phyloP scores from a whole-genome alignment of 2,113 vertebrate species.

The Gavia stellata region DNA sequence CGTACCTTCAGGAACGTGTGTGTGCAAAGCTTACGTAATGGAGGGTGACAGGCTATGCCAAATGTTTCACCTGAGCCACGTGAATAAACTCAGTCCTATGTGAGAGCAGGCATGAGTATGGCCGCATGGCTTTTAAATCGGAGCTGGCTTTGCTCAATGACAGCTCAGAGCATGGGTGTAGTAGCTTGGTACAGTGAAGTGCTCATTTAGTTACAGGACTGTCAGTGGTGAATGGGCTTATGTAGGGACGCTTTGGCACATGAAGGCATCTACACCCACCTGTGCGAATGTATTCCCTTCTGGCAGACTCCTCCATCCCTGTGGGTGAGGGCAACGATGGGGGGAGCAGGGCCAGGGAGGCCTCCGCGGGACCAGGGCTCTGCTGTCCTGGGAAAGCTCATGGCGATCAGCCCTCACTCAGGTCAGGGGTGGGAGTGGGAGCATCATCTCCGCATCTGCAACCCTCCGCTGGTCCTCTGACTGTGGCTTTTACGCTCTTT shows the following conservation, averaged over 20 bases:
- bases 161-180: background rate
- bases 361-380: background rate
- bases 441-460: background rate
- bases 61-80: background rate
- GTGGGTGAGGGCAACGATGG: rapidly evolving
- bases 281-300: rapidly evolving
- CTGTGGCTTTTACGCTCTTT: background rate
- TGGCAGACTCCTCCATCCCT: rapidly evolving
- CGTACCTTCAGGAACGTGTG: rapidly evolving
- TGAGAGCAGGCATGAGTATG: background rate
- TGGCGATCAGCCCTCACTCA: rapidly evolving
- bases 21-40: rapidly evolving
- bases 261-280: background rate
- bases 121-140: rapidly evolving
- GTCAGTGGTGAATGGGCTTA: background rate
- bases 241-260: background rate
- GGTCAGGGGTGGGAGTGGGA: background rate
- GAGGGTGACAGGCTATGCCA: background rate
- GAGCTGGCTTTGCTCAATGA: background rate
- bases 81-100: background rate
- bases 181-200: background rate
- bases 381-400: background rate
- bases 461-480: background rate
- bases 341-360: background rate
- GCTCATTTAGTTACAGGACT: too few species aligned